Evolutionary conservation across 2,113 vertebrate species (phyloP).

Genomic region (Andinoacara biseriatus): DNA sequence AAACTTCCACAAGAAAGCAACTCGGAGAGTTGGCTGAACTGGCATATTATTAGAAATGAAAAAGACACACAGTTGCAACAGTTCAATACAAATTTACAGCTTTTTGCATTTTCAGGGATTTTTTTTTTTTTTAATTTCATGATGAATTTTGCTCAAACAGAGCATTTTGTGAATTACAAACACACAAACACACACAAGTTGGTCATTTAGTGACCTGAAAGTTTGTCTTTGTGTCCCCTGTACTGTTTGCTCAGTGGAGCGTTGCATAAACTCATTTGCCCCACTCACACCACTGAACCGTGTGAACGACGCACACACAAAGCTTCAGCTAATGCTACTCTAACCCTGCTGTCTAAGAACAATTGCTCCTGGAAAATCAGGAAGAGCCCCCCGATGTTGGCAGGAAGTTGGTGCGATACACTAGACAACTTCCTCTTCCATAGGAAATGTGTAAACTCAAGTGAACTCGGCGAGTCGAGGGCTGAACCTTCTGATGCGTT

Average conservation of each 20-base stretch:
- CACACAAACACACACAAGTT: background rate
- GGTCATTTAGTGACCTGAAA: background rate
- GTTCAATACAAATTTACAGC: background rate
- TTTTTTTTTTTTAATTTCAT: background rate
- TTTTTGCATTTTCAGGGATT: background rate
- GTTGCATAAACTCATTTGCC: constrained; percentile 20
- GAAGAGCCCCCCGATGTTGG: constrained; percentile 27
- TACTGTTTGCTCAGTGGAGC: constrained; percentile 18
- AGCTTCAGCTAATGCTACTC: background rate
- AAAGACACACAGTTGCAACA: background rate
- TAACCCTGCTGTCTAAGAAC: constrained; percentile 15
- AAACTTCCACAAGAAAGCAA: background rate
- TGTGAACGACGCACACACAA: constrained; percentile 17
- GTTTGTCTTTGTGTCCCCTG: constrained; percentile 1
- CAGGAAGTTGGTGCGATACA: constrained; percentile 49
- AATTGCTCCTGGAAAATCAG: constrained; percentile 32
- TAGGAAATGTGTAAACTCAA: constrained; percentile 8
- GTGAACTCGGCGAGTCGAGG: background rate
- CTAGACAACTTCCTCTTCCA: constrained; percentile 40
- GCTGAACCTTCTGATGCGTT: background rate
- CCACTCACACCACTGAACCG: constrained; percentile 1
- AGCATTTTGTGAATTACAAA: background rate
- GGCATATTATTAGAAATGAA: background rate
- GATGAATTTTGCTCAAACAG: background rate
- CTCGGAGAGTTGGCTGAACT: background rate